phyloP scores from a whole-genome alignment of 2,113 vertebrate species.

The Rafetus swinhoei region DNA sequence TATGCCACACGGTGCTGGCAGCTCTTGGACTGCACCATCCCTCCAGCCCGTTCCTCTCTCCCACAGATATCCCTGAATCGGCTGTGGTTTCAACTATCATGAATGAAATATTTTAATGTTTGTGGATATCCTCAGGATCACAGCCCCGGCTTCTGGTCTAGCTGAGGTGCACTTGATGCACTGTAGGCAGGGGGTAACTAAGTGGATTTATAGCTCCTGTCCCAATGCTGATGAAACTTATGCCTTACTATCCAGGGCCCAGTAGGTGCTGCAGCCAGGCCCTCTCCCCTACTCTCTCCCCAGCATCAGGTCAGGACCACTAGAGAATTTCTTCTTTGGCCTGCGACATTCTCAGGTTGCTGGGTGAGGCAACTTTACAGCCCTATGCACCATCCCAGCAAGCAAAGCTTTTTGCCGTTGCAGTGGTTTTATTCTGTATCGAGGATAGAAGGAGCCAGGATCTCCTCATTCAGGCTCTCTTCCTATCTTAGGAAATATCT shows the following conservation, averaged over 20 bases:
- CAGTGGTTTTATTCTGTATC: neutral
- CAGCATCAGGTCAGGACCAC: neutral
- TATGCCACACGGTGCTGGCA: neutral
- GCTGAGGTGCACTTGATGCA: neutral
- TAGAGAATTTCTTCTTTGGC: neutral
- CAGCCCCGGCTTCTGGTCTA: neutral
- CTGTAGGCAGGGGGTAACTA: neutral
- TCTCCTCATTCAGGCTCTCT: neutral
- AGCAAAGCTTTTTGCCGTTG: neutral
- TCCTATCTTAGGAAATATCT: neutral
- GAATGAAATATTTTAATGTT: neutral
- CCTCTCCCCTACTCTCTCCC: accelerated
- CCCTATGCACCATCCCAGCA: neutral
- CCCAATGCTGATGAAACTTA: neutral
- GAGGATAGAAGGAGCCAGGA: neutral
- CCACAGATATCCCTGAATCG: neutral
- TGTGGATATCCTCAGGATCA: neutral
- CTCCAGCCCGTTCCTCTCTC: neutral
- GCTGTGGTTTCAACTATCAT: neutral
- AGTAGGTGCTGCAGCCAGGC: neutral
- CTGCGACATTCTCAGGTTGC: neutral
- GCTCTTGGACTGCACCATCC: neutral
- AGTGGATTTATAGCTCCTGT: neutral
- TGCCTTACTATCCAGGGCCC: neutral
- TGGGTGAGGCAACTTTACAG: neutral